These are phyloP conservation scores for Matsumurasca onukii DNA, from an alignment of 1,140 invertebrate genomes.

Conservation along the genomic window DNA sequence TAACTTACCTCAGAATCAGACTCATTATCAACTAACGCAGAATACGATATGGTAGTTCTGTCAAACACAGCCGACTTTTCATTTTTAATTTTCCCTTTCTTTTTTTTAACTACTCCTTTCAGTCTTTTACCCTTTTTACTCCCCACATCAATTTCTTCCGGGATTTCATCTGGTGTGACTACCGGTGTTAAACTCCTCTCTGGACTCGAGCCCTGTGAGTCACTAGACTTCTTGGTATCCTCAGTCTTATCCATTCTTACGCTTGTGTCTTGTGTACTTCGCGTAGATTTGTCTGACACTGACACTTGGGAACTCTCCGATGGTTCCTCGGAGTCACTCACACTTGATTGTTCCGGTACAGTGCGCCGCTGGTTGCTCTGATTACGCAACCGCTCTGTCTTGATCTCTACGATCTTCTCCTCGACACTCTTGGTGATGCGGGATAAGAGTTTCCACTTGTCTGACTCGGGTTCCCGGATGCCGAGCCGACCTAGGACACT, in stretches of 20 bases:
- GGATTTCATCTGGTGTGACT: not conserved
- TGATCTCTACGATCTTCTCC: conserved; percentile 61
- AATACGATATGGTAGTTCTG: conserved; percentile 9
- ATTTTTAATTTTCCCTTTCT: conserved; percentile 26
- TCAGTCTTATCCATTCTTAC: not conserved
- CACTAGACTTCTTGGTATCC: not conserved
- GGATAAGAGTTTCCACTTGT: conserved; percentile 44
- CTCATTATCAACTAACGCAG: conserved; percentile 8
- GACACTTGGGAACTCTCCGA: conserved; percentile 16
- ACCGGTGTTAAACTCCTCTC: not conserved
- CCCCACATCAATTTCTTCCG: not conserved
- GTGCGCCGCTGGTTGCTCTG: conserved; percentile 46
- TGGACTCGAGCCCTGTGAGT: not conserved
- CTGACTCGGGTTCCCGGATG: conserved; percentile 31
- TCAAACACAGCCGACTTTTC: not conserved
- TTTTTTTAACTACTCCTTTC: not conserved
- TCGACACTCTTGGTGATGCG: conserved; percentile 67
- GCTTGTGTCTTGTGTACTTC: not conserved
- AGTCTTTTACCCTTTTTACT: conserved; percentile 16
- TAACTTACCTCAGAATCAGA: conserved; percentile 12
- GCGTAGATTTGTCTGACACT: not conserved
- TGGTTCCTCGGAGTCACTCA: conserved; percentile 59
- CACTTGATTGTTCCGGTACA: conserved; percentile 54
- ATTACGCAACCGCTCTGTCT: conserved; percentile 47
- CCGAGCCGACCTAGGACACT: conserved; percentile 28